These are phyloP conservation scores for Hydrotaea cyrtoneurina DNA, from an alignment of 2,888 invertebrate species.

Conservation along the genomic window DNA sequence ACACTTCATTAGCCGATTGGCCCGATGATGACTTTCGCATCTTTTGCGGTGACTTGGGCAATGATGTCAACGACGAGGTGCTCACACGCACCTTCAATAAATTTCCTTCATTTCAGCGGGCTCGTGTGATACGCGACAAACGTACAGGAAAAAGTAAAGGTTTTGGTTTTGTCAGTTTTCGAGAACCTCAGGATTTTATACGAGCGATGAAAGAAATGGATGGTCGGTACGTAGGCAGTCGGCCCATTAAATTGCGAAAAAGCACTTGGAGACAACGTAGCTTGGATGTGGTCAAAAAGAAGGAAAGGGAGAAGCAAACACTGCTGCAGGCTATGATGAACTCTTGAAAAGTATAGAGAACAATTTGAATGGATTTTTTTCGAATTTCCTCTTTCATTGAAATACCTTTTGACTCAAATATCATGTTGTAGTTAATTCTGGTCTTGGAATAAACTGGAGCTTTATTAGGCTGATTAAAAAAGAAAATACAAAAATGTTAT, in stretches of 20 bases:
- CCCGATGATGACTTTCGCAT: constrained; percentile 98
- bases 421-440: no score
- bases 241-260: constrained; percentile 98
- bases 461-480: background rate
- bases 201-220: constrained; percentile 99
- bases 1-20: constrained; percentile 96
- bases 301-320: constrained; percentile 96
- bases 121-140: constrained; percentile 97
- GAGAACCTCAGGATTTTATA: constrained; percentile 98
- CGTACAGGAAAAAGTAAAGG: constrained; percentile 99
- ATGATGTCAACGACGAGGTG: constrained; percentile 99
- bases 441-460: background rate
- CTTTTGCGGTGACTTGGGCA: constrained; percentile 99
- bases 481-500: no score
- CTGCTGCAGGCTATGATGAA: constrained; percentile 83
- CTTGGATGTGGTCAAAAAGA: constrained; percentile 95
- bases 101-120: constrained; percentile 95
- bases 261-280: constrained; percentile 97
- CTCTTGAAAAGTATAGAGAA: constrained; percentile 62
- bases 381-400: no score
- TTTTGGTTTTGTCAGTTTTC: constrained; percentile 99
- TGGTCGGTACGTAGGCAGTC: constrained; percentile 98
- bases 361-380: no score
- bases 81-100: constrained; percentile 97
- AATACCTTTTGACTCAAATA: no score